These are phyloP conservation scores for Grapholita molesta DNA, from an alignment of 1,140 invertebrate genomes.

Conservation along the genomic window DNA sequence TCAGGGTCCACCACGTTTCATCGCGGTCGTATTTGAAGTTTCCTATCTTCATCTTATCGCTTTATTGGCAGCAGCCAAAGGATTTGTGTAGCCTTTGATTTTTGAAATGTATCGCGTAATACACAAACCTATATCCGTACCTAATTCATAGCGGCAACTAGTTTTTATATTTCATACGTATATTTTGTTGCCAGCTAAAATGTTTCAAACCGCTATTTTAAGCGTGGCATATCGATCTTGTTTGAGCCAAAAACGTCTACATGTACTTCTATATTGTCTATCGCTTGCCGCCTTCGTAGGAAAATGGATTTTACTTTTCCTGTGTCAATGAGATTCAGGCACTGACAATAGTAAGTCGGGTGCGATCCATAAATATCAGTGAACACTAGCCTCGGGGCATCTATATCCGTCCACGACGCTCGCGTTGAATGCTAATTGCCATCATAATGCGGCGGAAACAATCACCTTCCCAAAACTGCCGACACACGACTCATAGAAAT, in stretches of 20 bases:
- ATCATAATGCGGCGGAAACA: constrained; percentile 10
- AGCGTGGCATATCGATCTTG: background rate
- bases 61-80: background rate
- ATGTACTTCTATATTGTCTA: background rate
- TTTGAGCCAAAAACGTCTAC: background rate
- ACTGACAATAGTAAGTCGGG: constrained; percentile 16
- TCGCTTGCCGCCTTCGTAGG: background rate
- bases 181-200: background rate
- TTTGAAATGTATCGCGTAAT: no score
- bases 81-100: no score
- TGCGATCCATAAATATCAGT: constrained; percentile 14
- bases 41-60: background rate
- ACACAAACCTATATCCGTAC: background rate
- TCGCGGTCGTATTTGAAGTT: background rate
- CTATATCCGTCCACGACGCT: constrained; percentile 9
- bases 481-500: background rate
- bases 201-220: background rate
- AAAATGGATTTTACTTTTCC: constrained; percentile 1
- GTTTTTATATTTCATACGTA: background rate
- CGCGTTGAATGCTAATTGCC: constrained; percentile 3
- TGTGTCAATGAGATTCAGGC: constrained; percentile 9
- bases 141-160: background rate
- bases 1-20: background rate
- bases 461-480: constrained; percentile 12
- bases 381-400: constrained; percentile 10